phyloP scores from a whole-genome alignment of 2,113 vertebrate species.

The Neotoma lepida region DNA sequence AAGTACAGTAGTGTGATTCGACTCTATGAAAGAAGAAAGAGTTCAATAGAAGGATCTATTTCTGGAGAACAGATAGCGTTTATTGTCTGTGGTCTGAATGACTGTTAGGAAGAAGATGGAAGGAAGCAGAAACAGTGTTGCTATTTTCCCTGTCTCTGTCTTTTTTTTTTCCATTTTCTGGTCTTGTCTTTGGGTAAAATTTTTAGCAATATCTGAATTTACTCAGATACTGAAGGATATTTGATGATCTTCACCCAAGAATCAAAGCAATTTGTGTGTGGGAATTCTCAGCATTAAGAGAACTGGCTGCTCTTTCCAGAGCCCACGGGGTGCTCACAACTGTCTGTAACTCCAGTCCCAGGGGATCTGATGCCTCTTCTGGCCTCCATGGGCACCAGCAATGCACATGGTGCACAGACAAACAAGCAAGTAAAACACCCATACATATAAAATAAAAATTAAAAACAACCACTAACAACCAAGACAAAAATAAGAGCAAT shows the following conservation, averaged over 20 bases:
- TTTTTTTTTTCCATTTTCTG: not conserved
- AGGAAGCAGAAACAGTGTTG: conserved; percentile 6
- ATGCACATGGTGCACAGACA: not conserved
- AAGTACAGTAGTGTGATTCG: conserved; percentile 32
- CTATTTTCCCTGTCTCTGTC: too few relatives aligned
- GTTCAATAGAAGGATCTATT: not conserved
- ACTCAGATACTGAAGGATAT: conserved; percentile 5
- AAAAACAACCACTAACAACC: not conserved
- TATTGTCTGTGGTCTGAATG: not conserved
- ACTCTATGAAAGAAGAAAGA: conserved; percentile 34
- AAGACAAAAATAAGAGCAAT: conserved; percentile 17
- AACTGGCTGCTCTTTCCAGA: not conserved
- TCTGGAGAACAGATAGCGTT: conserved; percentile 41
- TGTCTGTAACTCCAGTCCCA: not conserved
- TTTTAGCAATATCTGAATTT: not conserved
- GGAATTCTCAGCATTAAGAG: not conserved
- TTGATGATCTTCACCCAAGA: conserved; percentile 13
- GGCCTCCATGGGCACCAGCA: not conserved
- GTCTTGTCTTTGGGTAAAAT: conserved; percentile 9
- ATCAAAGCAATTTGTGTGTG: not conserved
- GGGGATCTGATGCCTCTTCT: not conserved
- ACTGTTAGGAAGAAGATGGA: not conserved
- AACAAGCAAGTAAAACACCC: not conserved
- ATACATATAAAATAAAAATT: not conserved
- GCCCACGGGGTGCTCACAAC: not conserved